A percentile compares a stretch with the other conserved stretches of the same genome.
Evolutionary conservation across 2,797 vertebrate genomes (phyloP).

Genomic region (Melanotaenia maccullochi): DNA sequence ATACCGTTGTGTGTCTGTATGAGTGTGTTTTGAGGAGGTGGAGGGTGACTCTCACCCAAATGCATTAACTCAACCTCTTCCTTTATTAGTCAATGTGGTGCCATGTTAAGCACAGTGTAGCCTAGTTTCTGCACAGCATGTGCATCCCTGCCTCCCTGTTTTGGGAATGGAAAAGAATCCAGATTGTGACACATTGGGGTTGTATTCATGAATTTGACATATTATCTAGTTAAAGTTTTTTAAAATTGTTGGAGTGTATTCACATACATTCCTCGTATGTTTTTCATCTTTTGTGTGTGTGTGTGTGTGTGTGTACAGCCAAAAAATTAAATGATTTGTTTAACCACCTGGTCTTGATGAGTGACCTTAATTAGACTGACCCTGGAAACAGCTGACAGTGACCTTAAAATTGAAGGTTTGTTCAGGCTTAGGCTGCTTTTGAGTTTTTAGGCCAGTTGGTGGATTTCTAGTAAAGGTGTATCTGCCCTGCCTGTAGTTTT

Average conservation of each 20-base stretch:
- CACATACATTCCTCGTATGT: constrained; percentile 51
- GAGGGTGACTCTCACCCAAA: constrained; percentile 7
- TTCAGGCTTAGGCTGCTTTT: background rate
- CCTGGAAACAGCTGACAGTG: constrained; percentile 12
- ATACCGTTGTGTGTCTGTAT: constrained; percentile 20
- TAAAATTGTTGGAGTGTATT: constrained; percentile 53
- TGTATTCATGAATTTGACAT: constrained; percentile 66
- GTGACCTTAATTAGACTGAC: constrained; percentile 46
- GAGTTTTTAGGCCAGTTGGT: constrained; percentile 15
- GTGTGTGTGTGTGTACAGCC: background rate
- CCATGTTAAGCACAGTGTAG: constrained; percentile 72
- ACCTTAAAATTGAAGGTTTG: constrained; percentile 13
- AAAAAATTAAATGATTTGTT: constrained; percentile 7
- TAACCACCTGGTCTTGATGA: background rate
- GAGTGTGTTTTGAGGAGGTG: background rate
- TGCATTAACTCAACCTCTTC: constrained; percentile 67
- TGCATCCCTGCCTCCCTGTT: constrained; percentile 49
- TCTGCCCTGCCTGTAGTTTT: constrained; percentile 3
- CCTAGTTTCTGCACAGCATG: constrained; percentile 76
- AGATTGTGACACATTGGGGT: constrained; percentile 77
- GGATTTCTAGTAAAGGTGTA: background rate
- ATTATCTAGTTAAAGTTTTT: constrained; percentile 40
- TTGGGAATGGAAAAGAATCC: constrained; percentile 65
- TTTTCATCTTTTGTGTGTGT: constrained; percentile 38
- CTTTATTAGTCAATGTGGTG: constrained; percentile 55